phyloP scores from a whole-genome alignment of 2,888 invertebrate species.

The Drosophila tripunctata region DNA sequence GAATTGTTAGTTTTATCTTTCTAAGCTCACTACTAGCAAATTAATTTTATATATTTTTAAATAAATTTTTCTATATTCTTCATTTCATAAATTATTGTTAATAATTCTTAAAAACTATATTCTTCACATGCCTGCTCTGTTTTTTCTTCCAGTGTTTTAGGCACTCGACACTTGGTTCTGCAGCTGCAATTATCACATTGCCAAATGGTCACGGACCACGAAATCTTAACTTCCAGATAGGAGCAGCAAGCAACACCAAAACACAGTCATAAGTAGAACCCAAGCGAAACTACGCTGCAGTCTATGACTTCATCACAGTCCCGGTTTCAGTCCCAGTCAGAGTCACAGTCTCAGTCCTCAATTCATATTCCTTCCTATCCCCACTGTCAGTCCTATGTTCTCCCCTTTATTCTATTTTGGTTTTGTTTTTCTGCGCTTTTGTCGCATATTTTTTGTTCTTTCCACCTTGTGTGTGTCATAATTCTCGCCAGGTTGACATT shows the following conservation, averaged over 20 bases:
- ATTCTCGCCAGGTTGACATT: constrained; percentile 80
- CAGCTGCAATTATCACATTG: constrained; percentile 80
- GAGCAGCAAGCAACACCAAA: constrained; percentile 36
- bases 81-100: too few relatives aligned
- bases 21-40: too few relatives aligned
- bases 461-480: constrained; percentile 65
- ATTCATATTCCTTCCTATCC: background rate
- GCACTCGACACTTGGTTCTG: constrained; percentile 10
- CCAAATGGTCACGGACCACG: constrained; percentile 82
- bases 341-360: constrained; percentile 3
- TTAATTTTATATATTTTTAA: too few relatives aligned
- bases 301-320: constrained; percentile 66
- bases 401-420: constrained; percentile 1
- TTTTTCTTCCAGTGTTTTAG: background rate
- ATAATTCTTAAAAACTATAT: too few relatives aligned
- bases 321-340: background rate
- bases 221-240: constrained; percentile 76
- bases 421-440: background rate
- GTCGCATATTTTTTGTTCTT: constrained; percentile 3
- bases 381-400: background rate
- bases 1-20: too few relatives aligned
- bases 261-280: constrained; percentile 30
- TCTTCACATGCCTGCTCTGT: too few relatives aligned
- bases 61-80: too few relatives aligned
- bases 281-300: constrained; percentile 27